Conservation (phyloP, 2,797 vertebrate genomes). For the Siniperca undulata region DNA sequence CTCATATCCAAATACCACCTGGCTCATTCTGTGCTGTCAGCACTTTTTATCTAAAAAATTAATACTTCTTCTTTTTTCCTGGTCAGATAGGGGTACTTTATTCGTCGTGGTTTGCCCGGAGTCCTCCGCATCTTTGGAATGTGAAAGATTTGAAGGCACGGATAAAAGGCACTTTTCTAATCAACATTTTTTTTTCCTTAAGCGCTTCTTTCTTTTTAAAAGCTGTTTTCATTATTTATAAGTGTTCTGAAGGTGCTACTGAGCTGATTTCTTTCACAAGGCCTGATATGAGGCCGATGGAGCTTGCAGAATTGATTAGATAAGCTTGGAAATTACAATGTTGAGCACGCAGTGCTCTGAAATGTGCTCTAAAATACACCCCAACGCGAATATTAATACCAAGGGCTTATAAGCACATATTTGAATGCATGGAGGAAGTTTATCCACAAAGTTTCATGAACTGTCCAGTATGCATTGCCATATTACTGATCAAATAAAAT, state of each 20-base stretch:
- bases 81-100: conserved; percentile 78
- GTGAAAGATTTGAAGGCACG: conserved; percentile 86
- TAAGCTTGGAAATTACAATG: conserved; percentile 99
- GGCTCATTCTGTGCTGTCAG: conserved; percentile 82
- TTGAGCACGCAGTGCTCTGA: conserved; percentile 88
- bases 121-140: conserved; percentile 83
- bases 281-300: conserved; percentile 93
- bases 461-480: conserved; percentile 73
- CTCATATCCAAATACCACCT: conserved; percentile 84
- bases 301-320: conserved; percentile 99
- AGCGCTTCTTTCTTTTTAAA: conserved; percentile 93
- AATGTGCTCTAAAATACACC: conserved; percentile 82
- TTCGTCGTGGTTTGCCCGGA: conserved; percentile 79
- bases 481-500: conserved; percentile 79
- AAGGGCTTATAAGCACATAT: conserved; percentile 77
- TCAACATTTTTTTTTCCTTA: conserved; percentile 91
- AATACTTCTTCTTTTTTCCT: conserved; percentile 77
- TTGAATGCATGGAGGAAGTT: conserved; percentile 78
- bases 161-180: conserved; percentile 92
- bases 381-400: conserved; percentile 82
- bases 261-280: conserved; percentile 95
- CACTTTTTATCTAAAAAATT: conserved; percentile 84
- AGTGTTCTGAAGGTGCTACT: conserved; percentile 95
- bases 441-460: conserved; percentile 79
- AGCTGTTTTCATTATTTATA: conserved; percentile 99